Evolutionary conservation across 2,113 vertebrate species (phyloP).

Genomic region (Oreochromis spilurus): DNA sequence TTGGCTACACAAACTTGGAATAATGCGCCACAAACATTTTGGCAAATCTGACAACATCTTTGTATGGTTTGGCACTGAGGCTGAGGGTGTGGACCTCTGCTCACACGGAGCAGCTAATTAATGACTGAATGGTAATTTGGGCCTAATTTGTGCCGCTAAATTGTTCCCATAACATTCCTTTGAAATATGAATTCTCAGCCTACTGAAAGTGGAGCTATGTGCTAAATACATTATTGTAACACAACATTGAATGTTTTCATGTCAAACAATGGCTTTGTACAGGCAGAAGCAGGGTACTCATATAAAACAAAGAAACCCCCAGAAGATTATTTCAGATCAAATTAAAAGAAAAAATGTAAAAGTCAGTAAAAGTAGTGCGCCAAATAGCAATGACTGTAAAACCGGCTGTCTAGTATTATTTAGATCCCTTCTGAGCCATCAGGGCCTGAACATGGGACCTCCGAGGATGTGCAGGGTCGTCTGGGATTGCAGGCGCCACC

Average conservation of each 20-base stretch:
- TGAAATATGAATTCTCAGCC: not conserved
- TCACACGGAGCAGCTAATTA: not conserved
- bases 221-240: not conserved
- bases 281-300: not conserved
- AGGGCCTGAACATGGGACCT: not conserved
- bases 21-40: not conserved
- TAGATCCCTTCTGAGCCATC: not conserved
- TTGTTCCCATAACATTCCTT: not conserved
- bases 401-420: accelerated
- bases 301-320: not conserved
- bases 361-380: accelerated
- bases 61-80: not conserved
- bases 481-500: not conserved
- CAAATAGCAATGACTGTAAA: not conserved
- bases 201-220: not conserved
- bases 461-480: not conserved
- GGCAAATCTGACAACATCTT: not conserved
- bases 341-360: not conserved
- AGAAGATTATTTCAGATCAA: not conserved
- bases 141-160: not conserved
- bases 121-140: not conserved
- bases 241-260: not conserved
- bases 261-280: not conserved
- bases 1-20: not conserved
- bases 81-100: not conserved